Percentiles rank a stretch among this genome's conserved stretches.
Evolutionary conservation across 1,140 invertebrate species (phyloP).

Genomic region (Pantala flavescens): DNA sequence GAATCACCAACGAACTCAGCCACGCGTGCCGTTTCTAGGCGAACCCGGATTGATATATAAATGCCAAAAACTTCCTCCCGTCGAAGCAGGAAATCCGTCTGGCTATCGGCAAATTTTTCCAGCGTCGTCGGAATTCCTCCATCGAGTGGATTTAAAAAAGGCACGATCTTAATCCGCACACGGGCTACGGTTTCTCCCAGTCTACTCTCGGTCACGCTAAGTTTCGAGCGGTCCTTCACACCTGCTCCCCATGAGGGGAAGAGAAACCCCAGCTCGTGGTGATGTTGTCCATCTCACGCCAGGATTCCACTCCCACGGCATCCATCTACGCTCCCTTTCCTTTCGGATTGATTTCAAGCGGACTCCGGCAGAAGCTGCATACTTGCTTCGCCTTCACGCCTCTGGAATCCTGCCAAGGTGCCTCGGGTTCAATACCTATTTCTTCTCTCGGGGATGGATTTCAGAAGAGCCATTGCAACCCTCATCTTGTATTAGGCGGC

Average conservation of each 20-base stretch:
- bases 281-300: background rate
- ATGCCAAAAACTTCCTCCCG: no score
- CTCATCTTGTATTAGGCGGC: background rate
- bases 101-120: no score
- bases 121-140: no score
- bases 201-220: background rate
- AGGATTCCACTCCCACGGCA: background rate
- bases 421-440: background rate
- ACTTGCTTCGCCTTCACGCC: constrained; percentile 1
- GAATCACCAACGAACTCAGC: no score
- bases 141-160: no score
- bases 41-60: no score
- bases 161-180: no score
- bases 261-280: background rate
- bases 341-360: constrained; percentile 1
- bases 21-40: no score
- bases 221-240: constrained; percentile 3
- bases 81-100: no score
- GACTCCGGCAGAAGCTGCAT: background rate
- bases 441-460: background rate
- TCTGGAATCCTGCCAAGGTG: constrained; percentile 7
- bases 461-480: background rate
- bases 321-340: background rate
- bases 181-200: no score
- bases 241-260: background rate